Evolutionary conservation across 2,797 vertebrate species (phyloP).

Genomic region (Podarcis siculus): DNA sequence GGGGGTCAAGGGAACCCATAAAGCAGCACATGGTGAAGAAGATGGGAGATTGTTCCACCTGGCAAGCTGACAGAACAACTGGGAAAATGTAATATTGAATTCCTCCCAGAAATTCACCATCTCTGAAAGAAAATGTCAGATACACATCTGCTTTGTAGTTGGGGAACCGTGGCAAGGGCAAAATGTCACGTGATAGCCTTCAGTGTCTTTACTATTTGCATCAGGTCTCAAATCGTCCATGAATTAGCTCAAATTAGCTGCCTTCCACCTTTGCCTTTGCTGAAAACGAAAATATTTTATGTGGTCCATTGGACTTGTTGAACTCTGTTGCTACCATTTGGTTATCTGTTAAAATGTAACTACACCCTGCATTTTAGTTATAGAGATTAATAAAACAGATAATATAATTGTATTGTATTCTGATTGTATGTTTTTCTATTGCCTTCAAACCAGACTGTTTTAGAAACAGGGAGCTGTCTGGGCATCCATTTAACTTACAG

Average conservation of each 20-base stretch:
- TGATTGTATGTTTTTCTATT: not conserved
- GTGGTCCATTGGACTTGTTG: not conserved
- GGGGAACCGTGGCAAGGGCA: not conserved
- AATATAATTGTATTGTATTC: not conserved
- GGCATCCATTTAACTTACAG: not conserved
- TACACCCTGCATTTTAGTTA: not conserved
- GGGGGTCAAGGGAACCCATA: no score
- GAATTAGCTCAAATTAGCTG: not conserved
- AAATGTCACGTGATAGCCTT: not conserved
- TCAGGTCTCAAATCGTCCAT: not conserved
- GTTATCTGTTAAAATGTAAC: not conserved
- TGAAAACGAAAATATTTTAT: not conserved
- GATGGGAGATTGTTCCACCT: no score
- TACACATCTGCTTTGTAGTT: not conserved
- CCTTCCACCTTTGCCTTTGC: not conserved
- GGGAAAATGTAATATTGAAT: no score
- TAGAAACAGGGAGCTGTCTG: not conserved
- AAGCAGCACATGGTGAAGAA: no score
- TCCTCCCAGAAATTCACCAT: not conserved
- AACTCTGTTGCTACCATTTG: not conserved
- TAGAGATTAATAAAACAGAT: not conserved
- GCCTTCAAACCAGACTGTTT: no score
- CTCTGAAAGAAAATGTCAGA: not conserved
- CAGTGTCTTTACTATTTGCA: not conserved
- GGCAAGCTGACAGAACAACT: no score